Evolutionary conservation across 2,888 invertebrate genomes (phyloP), one percentile per base, ranked within the genome.

Genomic region (Syrista parreyssii): DNA sequence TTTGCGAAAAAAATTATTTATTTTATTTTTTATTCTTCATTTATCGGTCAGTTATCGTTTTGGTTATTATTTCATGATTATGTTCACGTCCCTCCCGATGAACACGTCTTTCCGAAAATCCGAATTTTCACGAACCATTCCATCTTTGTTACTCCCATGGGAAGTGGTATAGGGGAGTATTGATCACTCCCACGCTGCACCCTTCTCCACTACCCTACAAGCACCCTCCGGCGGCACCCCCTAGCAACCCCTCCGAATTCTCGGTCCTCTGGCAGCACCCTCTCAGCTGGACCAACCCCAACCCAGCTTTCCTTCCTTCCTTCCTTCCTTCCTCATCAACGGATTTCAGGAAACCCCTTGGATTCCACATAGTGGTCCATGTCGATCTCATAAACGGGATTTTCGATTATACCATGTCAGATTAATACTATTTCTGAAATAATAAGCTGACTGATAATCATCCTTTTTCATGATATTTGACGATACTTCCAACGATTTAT

Each of bases 101-200:
- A 15, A 6, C 15, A 23, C 15, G 69, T 73, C 75, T 72, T 78
- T 81, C 77, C 77, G 80, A 76, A 84, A 86, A 84, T 84, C 80
- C 81, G 68, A 80, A 80, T 80, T 81, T 79, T 75, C 79, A 77
- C 79, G 76, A 82, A 80, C 82, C 84, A 82, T 76, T 85, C 83
- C 83, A 81, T 88, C 89, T 88, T 86, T 84, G 88, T 87, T 87
- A 85, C 86, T 88, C 87, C 82, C 84, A 84, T 80, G 86, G 87
- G 85, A 87, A 85, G 85, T 84, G 83, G 86, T 84, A 85, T 87
- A 86, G 87, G 85, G 86, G 87, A 90, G 90, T 91, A 91, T 91
- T 91, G 91, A 91, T 91, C 91, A 90, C 87, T 86, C 87, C 88
- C 87, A 88, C 86, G 87, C 86, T 88, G 85, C 87, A 84, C 86